Evolutionary conservation across 2,113 vertebrate genomes (phyloP).

Genomic region (Corythaeola cristata): DNA sequence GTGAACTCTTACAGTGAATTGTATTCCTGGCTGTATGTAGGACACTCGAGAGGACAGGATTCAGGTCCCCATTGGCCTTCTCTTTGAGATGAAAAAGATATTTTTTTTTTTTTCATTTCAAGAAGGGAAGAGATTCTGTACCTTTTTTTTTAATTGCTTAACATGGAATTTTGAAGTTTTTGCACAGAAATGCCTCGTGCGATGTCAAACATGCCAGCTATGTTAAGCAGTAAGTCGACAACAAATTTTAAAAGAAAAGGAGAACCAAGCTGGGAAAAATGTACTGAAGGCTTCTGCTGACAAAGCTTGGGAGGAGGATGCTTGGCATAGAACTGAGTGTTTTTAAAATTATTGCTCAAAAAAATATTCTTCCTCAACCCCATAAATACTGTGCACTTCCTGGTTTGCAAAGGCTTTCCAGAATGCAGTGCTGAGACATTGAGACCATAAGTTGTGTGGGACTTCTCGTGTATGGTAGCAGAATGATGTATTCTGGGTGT

Average conservation of each 20-base stretch:
- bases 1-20: not conserved
- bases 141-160: not conserved
- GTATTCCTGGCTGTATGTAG: not conserved
- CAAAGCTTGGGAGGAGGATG: constrained; percentile 25
- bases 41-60: not conserved
- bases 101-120: not conserved
- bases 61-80: not conserved
- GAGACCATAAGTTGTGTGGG: constrained; percentile 60
- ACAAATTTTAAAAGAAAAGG: not conserved
- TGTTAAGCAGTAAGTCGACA: not conserved
- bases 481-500: constrained; percentile 44
- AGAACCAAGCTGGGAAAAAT: constrained; percentile 22
- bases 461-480: constrained; percentile 42
- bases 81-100: not conserved
- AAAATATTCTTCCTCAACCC: constrained; percentile 23
- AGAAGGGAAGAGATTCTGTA: not conserved
- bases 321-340: constrained; percentile 25
- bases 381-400: constrained; percentile 46
- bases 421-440: not conserved
- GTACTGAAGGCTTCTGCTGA: constrained; percentile 25
- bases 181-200: not conserved
- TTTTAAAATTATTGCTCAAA: constrained; percentile 42
- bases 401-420: constrained; percentile 57
- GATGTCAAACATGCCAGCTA: not conserved
- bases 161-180: not conserved